These are phyloP conservation scores for Buceros bicornis DNA, from an alignment of 2,797 vertebrate genomes.

Conservation along the genomic window DNA sequence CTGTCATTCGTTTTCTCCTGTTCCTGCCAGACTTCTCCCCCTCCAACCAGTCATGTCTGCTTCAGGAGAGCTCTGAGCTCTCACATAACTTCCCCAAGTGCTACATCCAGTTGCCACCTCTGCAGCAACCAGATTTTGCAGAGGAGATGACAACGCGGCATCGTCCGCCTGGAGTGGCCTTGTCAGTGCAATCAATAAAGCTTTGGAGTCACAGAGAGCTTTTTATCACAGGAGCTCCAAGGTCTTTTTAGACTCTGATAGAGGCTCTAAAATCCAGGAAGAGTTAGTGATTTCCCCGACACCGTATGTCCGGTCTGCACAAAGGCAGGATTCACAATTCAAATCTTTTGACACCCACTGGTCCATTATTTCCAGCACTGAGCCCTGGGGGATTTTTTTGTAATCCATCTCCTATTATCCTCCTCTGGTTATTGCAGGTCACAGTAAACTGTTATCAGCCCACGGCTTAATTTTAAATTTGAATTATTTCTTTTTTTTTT, in stretches of 20 bases:
- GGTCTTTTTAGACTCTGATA: not conserved
- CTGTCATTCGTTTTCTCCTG: fast-evolving
- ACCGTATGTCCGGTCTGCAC: not conserved
- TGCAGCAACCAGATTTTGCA: not conserved
- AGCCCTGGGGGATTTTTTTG: not conserved
- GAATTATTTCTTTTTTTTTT: not conserved
- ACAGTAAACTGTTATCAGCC: not conserved
- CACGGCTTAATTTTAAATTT: not conserved
- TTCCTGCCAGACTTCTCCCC: not conserved
- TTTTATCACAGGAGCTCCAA: not conserved
- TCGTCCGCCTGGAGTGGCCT: not conserved
- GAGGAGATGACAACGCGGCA: fast-evolving
- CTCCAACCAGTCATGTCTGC: not conserved
- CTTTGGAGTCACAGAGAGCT: not conserved
- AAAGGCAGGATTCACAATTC: not conserved
- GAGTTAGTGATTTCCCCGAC: not conserved
- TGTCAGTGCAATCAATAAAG: not conserved
- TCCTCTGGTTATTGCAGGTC: not conserved
- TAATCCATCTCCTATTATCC: not conserved
- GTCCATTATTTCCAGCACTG: not conserved
- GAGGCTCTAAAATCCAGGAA: not conserved
- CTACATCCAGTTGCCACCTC: not conserved
- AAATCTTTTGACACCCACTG: not conserved
- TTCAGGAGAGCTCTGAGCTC: not conserved
- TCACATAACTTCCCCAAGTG: not conserved